These are phyloP conservation scores for Hemibagrus guttatus DNA, from an alignment of 2,797 vertebrate genomes.

Conservation along the genomic window DNA sequence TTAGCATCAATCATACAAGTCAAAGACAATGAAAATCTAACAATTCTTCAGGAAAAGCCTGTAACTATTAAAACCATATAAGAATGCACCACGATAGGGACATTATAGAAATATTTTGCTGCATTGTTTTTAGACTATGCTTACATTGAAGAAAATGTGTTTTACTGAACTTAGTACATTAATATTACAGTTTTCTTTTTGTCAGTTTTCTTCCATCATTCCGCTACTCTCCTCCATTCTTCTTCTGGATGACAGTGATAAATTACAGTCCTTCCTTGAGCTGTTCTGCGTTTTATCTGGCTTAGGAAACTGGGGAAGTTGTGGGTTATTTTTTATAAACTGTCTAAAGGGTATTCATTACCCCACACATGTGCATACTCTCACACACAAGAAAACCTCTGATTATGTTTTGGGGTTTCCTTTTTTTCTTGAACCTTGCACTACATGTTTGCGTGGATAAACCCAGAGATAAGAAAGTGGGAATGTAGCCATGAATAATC, in stretches of 20 bases:
- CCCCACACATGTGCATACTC: background rate
- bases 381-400: background rate
- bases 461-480: background rate
- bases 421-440: background rate
- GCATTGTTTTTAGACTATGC: background rate
- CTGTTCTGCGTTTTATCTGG: constrained; percentile 53
- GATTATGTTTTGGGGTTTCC: background rate
- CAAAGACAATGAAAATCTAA: background rate
- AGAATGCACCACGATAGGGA: background rate
- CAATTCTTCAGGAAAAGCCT: background rate
- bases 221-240: background rate
- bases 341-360: background rate
- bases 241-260: constrained; percentile 38
- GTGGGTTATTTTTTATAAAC: constrained; percentile 30
- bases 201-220: background rate
- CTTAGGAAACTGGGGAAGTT: constrained; percentile 45
- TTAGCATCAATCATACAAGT: background rate
- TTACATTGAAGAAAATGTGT: background rate
- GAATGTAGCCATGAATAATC: background rate
- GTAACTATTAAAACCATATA: background rate
- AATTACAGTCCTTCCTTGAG: constrained; percentile 48
- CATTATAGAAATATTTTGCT: background rate
- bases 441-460: background rate
- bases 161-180: background rate
- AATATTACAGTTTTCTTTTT: constrained; percentile 1